Base-by-base conservation (phyloP, 2,113 vertebrate species). In the Fregata magnificens region DNA sequence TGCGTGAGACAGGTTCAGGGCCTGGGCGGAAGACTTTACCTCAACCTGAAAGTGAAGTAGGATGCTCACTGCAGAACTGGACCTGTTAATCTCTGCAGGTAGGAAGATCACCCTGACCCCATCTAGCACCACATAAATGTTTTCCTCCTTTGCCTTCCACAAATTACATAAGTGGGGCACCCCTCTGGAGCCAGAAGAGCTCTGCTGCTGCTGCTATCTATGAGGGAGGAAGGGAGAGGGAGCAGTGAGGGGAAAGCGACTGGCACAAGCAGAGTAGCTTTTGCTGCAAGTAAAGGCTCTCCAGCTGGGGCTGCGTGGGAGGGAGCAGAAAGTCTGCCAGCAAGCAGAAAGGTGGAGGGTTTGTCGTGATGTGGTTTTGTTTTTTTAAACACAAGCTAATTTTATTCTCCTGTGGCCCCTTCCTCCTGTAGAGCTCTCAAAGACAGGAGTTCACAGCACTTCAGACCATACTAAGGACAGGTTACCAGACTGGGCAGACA, bases 241-340 rank as follows among this genome's bases (percentile, higher is more conserved):
- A 91, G 53, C 87, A 61, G 36, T 24, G 53, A 88, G 26, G 40
- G 73, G 69, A 69, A 80, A 85, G 44, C 65, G 78, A 67, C 55
- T 59, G 81, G 61, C 69, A 87, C 6, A 65, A 44, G 34, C 59
- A 70, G 79, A 78, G 42, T 5, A 71, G 86, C 36, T 82, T 92
- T 70, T 72, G 47, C 65, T 85, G 82, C 52, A 49, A 85, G 44
- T 36, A 34, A 85, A 87, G 49, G 28, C 40, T 93, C 22, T 82
- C 52, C 93, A 96, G 90, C 90, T 95, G 86, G 62, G 89, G 45
- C 62, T 93, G 82, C 1, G 25, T 91, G 90, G 70, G 86, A 87
- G 78, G 53, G n/a, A 89, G 49, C 40, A 90, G 56, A 89, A 73
- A 85, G 67, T 69, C 70, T 93, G 82, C 82, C 74, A 87, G 82